A percentile compares a stretch with the other conserved stretches of the same genome.
Conservation (phyloP, 2,797 vertebrate genomes). For the Enteromius radiatus region DNA sequence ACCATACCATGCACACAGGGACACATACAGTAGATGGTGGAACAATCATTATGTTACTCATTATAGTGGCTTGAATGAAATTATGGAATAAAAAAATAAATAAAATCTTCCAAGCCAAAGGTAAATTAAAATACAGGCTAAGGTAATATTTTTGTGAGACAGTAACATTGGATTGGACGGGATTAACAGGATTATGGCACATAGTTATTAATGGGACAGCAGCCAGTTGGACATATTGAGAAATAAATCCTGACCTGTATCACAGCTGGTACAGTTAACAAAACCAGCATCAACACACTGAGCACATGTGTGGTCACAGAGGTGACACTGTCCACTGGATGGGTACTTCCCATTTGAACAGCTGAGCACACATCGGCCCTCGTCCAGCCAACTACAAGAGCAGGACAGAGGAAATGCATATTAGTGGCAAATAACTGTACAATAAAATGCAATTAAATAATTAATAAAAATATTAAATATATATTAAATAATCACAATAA, state of each 20-base stretch:
- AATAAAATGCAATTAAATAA: neutral
- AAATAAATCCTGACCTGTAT: slow-evolving; percentile 78
- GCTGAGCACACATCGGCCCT: slow-evolving; percentile 77
- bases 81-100: neutral
- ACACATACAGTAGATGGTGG: neutral
- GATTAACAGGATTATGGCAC: too few species aligned
- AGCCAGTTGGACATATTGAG: neutral
- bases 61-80: neutral
- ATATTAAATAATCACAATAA: neutral
- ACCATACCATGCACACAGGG: neutral
- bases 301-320: slow-evolving; percentile 89
- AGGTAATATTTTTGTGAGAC: neutral
- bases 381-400: slow-evolving; percentile 81
- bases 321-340: slow-evolving; percentile 81
- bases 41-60: neutral
- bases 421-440: neutral
- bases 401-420: slow-evolving; percentile 22
- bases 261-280: slow-evolving; percentile 85
- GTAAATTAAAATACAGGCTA: neutral
- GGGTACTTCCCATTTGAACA: slow-evolving; percentile 84
- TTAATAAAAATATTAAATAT: neutral
- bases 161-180: neutral
- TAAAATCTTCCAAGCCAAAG: neutral
- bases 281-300: slow-evolving; percentile 82
- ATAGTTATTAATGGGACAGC: neutral